Conservation (phyloP, 1,140 invertebrate genomes). For the Cyphomyrmex costatus region DNA sequence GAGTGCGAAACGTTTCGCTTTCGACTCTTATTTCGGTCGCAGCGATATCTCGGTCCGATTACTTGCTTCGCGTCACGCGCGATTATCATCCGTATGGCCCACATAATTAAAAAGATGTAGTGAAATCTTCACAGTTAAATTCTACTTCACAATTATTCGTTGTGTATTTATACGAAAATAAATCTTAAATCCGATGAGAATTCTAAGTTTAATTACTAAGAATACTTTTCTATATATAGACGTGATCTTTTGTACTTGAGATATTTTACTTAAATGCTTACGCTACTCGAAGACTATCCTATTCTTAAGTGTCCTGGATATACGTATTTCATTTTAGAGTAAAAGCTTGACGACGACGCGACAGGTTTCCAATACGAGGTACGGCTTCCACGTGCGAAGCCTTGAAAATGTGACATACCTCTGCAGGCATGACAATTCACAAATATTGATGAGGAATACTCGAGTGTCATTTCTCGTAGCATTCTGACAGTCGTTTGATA, state of each 20-base stretch:
- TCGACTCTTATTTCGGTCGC: slow-evolving; percentile 56
- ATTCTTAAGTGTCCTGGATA: neutral
- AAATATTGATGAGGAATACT: slow-evolving; percentile 59
- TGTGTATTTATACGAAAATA: neutral
- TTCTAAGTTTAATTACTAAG: neutral
- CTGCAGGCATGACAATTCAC: slow-evolving; percentile 37
- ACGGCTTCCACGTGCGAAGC: slow-evolving; percentile 40
- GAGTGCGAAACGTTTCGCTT: slow-evolving; percentile 56
- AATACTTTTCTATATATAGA: neutral
- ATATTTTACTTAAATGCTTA: neutral
- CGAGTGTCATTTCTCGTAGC: slow-evolving; percentile 18
- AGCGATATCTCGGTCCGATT: slow-evolving; percentile 58
- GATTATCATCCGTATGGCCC: slow-evolving; percentile 59
- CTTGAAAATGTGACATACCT: slow-evolving; percentile 51
- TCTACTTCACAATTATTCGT: neutral
- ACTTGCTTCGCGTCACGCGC: slow-evolving; percentile 32
- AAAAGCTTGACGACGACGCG: slow-evolving; percentile 17
- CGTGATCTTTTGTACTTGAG: neutral
- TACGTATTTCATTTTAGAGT: neutral
- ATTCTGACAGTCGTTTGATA: slow-evolving; percentile 53
- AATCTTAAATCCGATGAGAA: slow-evolving; percentile 3
- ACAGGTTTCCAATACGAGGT: slow-evolving; percentile 36
- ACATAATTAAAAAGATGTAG: slow-evolving; percentile 63
- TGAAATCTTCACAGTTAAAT: slow-evolving; percentile 59
- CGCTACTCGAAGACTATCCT: neutral